Conservation (phyloP, 64 coral and sea anemone genomes). For the Stylophora pistillata region DNA sequence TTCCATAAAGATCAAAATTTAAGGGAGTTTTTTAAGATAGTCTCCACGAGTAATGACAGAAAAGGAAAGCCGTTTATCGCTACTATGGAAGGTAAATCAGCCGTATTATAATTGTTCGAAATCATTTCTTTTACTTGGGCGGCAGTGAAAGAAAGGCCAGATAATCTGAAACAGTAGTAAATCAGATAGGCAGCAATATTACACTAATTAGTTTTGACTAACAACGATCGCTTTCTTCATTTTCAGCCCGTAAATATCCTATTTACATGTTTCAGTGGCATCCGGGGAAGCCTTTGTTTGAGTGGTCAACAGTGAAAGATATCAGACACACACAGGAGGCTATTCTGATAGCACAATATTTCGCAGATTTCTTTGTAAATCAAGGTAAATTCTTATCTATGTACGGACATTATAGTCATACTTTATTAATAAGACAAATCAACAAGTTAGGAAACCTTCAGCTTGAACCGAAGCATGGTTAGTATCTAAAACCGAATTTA, state of each 20-base stretch:
- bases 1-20: conserved; percentile 63
- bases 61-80: conserved; percentile 63
- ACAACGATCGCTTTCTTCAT: neutral
- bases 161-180: too few species aligned
- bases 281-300: conserved; percentile 71
- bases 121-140: too few species aligned
- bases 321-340: conserved; percentile 60
- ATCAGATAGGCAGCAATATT: too few species aligned
- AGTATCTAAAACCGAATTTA: too few species aligned
- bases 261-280: conserved; percentile 75
- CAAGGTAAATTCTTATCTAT: conserved; percentile 51
- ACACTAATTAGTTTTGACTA: neutral
- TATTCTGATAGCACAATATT: conserved; percentile 43
- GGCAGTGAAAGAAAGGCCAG: too few species aligned
- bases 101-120: neutral
- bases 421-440: too few species aligned
- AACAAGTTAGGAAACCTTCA: too few species aligned
- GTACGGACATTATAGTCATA: neutral
- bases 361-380: conserved; percentile 62
- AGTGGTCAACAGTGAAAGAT: conserved; percentile 41
- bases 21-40: conserved; percentile 52
- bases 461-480: too few species aligned
- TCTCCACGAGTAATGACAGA: conserved; percentile 68
- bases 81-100: conserved; percentile 65
- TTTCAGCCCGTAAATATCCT: conserved; percentile 54